phyloP scores from a whole-genome alignment of 2,888 invertebrate species.

The Sminthurinus aureus region DNA sequence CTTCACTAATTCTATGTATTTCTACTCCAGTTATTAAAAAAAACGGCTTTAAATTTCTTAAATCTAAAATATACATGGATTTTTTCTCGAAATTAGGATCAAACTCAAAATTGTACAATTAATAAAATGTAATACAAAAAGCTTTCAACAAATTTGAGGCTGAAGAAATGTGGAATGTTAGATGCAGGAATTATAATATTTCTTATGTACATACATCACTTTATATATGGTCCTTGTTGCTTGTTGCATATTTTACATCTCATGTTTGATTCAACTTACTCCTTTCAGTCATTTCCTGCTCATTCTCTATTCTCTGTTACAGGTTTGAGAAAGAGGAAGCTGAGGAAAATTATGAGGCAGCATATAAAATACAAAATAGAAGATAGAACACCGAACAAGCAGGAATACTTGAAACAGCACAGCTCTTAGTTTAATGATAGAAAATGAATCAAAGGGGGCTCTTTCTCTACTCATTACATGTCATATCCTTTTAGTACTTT shows the following conservation, averaged over 20 bases:
- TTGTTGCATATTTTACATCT: not conserved
- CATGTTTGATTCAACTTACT: not conserved
- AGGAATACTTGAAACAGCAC: slow-evolving; percentile 11
- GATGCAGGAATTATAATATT: too few species aligned
- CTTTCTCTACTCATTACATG: not conserved
- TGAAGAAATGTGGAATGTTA: too few species aligned
- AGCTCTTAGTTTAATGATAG: slow-evolving; percentile 18
- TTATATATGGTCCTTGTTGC: not conserved
- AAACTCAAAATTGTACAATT: too few species aligned
- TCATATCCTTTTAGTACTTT: not conserved
- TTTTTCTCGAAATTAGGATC: too few species aligned
- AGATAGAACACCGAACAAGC: not conserved
- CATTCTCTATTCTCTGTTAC: not conserved
- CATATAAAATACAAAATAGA: too few species aligned
- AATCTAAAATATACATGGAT: too few species aligned
- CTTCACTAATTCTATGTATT: too few species aligned
- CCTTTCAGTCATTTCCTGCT: not conserved
- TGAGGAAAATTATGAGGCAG: not conserved
- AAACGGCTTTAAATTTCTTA: too few species aligned
- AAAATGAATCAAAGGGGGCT: slow-evolving; percentile 12
- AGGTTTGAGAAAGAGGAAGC: not conserved
- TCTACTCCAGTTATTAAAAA: too few species aligned
- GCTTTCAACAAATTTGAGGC: too few species aligned
- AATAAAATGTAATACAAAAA: too few species aligned
- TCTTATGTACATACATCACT: too few species aligned